Percentiles rank a stretch among this genome's conserved stretches.
These are phyloP conservation scores for Acleris holmiana DNA, from an alignment of 2,888 invertebrate genomes.

Conservation along the genomic window DNA sequence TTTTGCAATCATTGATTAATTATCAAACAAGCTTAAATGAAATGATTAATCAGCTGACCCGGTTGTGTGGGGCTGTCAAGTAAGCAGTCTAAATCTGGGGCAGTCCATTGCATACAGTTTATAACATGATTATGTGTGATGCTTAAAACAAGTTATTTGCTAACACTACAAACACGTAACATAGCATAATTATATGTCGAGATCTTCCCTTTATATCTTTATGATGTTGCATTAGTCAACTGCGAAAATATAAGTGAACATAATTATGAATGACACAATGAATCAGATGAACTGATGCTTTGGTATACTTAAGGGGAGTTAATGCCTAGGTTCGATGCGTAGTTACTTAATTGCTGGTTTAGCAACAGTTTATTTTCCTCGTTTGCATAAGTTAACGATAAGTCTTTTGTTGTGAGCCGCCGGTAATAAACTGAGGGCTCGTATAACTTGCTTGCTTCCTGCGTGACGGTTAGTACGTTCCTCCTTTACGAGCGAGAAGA, in stretches of 20 bases:
- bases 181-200: constrained; percentile 1
- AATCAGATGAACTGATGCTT: not conserved
- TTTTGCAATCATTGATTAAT: constrained; percentile 64
- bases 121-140: constrained; percentile 35
- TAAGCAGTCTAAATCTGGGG: constrained; percentile 72
- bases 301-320: not conserved
- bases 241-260: not conserved
- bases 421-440: too few species aligned
- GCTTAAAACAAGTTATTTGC: constrained; percentile 31
- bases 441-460: too few species aligned
- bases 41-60: constrained; percentile 75
- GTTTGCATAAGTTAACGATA: constrained; percentile 23
- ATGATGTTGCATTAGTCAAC: constrained; percentile 12
- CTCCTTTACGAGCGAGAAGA: too few species aligned
- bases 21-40: constrained; percentile 58
- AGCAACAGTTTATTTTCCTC: constrained; percentile 33
- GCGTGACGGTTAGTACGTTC: too few species aligned
- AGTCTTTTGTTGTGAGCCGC: not conserved
- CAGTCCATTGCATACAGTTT: constrained; percentile 56
- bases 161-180: constrained; percentile 20
- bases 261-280: constrained; percentile 9
- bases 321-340: constrained; percentile 1
- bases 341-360: constrained; percentile 33
- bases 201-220: constrained; percentile 12
- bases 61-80: constrained; percentile 64